Evolutionary conservation across 2,113 vertebrate genomes (phyloP), one percentile per base, ranked within the genome.

Genomic region (Lichenostomus cassidix): DNA sequence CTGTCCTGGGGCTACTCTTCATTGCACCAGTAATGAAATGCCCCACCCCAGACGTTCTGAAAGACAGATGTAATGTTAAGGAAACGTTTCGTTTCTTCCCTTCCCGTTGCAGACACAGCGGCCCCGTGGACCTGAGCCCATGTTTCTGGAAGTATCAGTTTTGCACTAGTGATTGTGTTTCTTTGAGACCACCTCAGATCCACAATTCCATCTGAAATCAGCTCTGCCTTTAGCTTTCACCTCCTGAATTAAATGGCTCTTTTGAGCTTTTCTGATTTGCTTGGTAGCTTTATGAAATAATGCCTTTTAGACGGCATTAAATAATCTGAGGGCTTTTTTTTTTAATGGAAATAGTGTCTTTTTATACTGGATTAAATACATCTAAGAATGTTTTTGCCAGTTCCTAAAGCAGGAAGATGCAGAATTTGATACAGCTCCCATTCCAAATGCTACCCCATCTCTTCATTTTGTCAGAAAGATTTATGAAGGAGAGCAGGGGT

Each of bases 381-480:
- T 39, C 28, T 75, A 27, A 58, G 25, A 16, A 5, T n/a, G 15
- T 37, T 88, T 86, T 94, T 69, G 47, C 20, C 12, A 7, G 17
- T 31, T 81, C 23, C 52, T 69, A 39, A 59, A 42, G 70, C 80
- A 78, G 64, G 24, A 89, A 60, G 42, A 63, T n/a, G 29, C 27
- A 87, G 70, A 64, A 65, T 19, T 63, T 81, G 33, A 93, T 55
- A 12, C 27, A 60, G 27, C 24, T 83, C 13, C 76, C 20, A n/a
- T 83, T 88, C 39, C 39, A 86, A 94, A 90, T 62, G 46, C 46
- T 86, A 28, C 64, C n/a, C 18, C 1, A 1, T 24, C 64, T 78
- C 83, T 77, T 83, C 12, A 0, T 94, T 86, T 94, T 92, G 86
- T 80, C 83, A 81, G 35, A 83, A 83, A 92, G 73, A 92, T 77